Percentiles rank a stretch among this genome's conserved stretches.
Conservation (phyloP, 1,140 invertebrate species). For the Oppia nitens region DNA sequence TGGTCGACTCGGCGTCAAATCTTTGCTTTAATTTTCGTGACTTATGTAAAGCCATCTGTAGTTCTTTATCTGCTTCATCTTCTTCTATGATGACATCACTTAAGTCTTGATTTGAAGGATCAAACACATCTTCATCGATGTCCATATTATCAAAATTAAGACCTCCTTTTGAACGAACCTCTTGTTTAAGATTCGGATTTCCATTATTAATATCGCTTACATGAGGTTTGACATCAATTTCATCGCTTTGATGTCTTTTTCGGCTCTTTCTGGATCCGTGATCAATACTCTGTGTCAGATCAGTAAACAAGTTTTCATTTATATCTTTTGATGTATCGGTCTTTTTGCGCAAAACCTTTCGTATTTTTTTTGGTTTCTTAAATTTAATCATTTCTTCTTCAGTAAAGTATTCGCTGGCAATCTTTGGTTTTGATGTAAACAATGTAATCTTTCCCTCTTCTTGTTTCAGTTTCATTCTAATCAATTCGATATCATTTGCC, state of each 20-base stretch:
- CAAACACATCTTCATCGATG: constrained; percentile 22
- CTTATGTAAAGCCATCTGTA: constrained; percentile 55
- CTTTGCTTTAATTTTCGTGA: constrained; percentile 49
- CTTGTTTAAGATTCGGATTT: neutral
- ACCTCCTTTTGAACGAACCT: neutral
- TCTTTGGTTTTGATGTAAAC: constrained; percentile 40
- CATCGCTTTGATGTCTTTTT: neutral
- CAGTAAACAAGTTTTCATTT: neutral
- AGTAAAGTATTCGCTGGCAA: constrained; percentile 78
- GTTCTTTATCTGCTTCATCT: constrained; percentile 56
- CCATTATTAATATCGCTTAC: neutral
- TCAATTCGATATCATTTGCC: constrained; percentile 28
- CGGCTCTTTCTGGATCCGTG: neutral
- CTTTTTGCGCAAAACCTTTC: neutral
- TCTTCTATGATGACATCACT: constrained; percentile 42
- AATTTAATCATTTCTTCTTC: constrained; percentile 60
- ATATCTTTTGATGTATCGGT: neutral
- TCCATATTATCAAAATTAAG: neutral
- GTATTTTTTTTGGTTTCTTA: constrained; percentile 71
- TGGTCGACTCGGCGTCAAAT: constrained; percentile 15
- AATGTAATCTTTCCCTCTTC: constrained; percentile 42
- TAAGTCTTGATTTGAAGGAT: constrained; percentile 36
- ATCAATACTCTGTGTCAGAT: neutral
- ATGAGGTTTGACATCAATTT: neutral
- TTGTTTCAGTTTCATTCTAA: constrained; percentile 27